phyloP scores from a whole-genome alignment of 1,140 invertebrate species.

The Philopotamus ludificatus region DNA sequence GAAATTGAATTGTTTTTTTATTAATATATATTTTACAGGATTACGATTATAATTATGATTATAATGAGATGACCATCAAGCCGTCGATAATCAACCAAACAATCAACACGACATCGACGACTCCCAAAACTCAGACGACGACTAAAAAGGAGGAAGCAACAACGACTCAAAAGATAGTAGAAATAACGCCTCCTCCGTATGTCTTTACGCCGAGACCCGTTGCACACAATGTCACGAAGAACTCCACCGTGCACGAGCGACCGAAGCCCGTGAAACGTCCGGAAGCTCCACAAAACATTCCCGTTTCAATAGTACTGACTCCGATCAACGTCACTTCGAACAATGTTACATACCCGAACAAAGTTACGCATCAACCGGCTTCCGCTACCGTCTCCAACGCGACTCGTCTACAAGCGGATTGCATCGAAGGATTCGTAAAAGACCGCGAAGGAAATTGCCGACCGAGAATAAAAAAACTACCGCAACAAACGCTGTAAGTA shows the following conservation, averaged over 20 bases:
- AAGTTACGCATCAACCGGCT: not conserved
- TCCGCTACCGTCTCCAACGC: not conserved
- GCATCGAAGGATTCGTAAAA: constrained; percentile 50
- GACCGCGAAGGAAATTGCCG: constrained; percentile 52
- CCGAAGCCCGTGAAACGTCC: constrained; percentile 10
- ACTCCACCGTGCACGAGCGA: not conserved
- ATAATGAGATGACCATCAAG: constrained; percentile 61
- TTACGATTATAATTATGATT: constrained; percentile 62
- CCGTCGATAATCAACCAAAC: constrained; percentile 51
- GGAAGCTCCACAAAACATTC: constrained; percentile 23
- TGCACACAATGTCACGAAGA: not conserved
- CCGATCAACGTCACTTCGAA: constrained; percentile 29
- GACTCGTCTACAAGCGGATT: constrained; percentile 41
- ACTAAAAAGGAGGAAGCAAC: constrained; percentile 5
- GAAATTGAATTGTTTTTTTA: not conserved
- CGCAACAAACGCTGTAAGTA: constrained; percentile 43
- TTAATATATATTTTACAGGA: constrained; percentile 50
- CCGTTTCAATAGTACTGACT: constrained; percentile 32
- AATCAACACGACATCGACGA: constrained; percentile 36
- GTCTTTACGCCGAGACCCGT: constrained; percentile 13
- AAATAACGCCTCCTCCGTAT: constrained; percentile 32
- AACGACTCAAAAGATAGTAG: constrained; percentile 35
- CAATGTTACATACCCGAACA: not conserved
- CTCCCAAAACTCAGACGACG: constrained; percentile 19
- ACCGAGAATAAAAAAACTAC: constrained; percentile 46